These are phyloP conservation scores for Laticauda colubrina DNA, from an alignment of 2,113 vertebrate species.

Conservation along the genomic window DNA sequence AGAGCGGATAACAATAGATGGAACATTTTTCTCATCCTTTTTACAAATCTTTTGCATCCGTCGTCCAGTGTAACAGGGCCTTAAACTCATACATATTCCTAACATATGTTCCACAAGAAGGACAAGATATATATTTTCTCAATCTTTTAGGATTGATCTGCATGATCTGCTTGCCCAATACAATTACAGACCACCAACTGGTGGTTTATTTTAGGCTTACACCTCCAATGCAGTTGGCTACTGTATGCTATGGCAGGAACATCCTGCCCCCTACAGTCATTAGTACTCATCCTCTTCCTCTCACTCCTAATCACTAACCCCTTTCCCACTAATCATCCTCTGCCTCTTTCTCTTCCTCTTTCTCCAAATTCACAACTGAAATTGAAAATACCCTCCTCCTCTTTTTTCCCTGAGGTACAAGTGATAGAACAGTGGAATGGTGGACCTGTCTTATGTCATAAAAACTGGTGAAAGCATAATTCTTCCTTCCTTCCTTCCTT, in stretches of 20 bases:
- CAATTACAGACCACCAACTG: neutral
- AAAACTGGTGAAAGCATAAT: neutral
- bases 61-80: too few relatives aligned
- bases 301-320: too few relatives aligned
- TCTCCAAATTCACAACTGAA: neutral
- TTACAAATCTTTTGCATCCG: too few relatives aligned
- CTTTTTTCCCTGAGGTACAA: too few relatives aligned
- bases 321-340: too few relatives aligned
- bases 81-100: neutral
- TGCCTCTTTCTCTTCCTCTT: neutral
- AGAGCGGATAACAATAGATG: too few relatives aligned
- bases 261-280: neutral
- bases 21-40: too few relatives aligned
- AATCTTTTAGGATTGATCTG: neutral
- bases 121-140: neutral
- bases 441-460: neutral
- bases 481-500: neutral
- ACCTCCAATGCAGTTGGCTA: neutral
- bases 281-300: neutral
- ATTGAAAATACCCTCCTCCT: neutral
- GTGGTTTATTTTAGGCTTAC: neutral
- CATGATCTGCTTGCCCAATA: neutral
- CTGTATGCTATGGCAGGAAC: neutral
- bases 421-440: too few relatives aligned
- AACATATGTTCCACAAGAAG: neutral